A percentile compares a stretch with the other conserved stretches of the same genome.
phyloP scores from a whole-genome alignment of 64 coral and sea anemone genomes.

The Orbicella faveolata region DNA sequence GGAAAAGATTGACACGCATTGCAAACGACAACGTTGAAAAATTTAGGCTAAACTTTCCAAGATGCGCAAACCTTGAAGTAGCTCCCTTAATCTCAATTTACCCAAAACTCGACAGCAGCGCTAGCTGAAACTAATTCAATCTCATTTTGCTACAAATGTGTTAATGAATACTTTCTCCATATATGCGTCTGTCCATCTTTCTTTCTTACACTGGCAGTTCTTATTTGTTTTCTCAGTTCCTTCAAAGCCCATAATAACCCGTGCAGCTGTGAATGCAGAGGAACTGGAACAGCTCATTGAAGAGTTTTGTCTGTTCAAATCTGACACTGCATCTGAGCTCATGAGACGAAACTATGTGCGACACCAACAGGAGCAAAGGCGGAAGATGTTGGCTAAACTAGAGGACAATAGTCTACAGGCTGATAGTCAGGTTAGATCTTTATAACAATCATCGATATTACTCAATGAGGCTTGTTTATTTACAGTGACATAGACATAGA shows the following conservation, averaged over 20 bases:
- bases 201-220: background rate
- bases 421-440: slow-evolving; percentile 12
- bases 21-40: no score
- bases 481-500: no score
- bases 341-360: slow-evolving; percentile 79
- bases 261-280: slow-evolving; percentile 59
- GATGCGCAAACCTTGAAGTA: no score
- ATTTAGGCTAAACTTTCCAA: no score
- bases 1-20: no score
- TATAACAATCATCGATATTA: background rate
- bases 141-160: no score
- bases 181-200: background rate
- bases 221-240: slow-evolving; percentile 54
- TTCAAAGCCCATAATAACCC: slow-evolving; percentile 66
- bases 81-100: no score
- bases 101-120: no score
- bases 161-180: no score
- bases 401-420: slow-evolving; percentile 54
- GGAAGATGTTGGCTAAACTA: slow-evolving; percentile 76
- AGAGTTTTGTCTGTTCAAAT: slow-evolving; percentile 73
- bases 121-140: no score
- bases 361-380: slow-evolving; percentile 63
- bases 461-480: no score
- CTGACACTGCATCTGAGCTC: slow-evolving; percentile 75
- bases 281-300: slow-evolving; percentile 74